Percentiles rank a stretch among this genome's conserved stretches.
Conservation (phyloP, 2,797 vertebrate species). For the Neosilurus mollespiculum region DNA sequence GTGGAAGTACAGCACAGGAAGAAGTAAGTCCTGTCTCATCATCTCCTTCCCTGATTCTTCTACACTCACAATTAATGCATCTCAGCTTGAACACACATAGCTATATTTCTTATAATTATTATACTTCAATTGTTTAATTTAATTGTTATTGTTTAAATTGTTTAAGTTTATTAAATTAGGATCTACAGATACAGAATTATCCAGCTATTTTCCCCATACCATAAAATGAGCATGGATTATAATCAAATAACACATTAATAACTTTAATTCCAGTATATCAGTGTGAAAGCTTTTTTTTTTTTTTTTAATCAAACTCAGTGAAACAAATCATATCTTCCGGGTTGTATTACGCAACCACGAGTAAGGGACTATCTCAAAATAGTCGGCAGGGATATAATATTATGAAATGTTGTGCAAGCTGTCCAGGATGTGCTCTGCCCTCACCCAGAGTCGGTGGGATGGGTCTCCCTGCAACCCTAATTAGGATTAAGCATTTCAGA, state of each 20-base stretch:
- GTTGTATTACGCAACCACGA: constrained; percentile 5
- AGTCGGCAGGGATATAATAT: too few relatives aligned
- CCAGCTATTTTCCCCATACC: not conserved
- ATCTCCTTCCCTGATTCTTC: not conserved
- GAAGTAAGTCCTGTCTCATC: not conserved
- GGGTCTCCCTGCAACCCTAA: too few relatives aligned
- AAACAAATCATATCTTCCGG: constrained; percentile 39
- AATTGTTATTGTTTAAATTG: too few relatives aligned
- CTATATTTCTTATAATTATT: not conserved
- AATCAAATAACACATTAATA: not conserved
- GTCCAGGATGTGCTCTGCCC: too few relatives aligned
- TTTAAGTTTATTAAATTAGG: not conserved
- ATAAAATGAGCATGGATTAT: not conserved
- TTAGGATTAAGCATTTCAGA: too few relatives aligned
- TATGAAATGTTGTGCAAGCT: too few relatives aligned
- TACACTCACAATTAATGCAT: not conserved
- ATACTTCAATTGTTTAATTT: not conserved
- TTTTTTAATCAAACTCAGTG: not conserved
- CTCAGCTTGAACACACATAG: not conserved
- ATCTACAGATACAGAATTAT: not conserved
- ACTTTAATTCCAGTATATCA: not conserved
- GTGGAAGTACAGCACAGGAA: not conserved
- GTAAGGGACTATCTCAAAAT: constrained; percentile 48
- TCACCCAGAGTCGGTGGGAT: too few relatives aligned
- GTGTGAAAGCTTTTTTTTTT: not conserved